Evolutionary conservation across 2,888 invertebrate species (phyloP), one percentile per base, ranked within the genome.

Genomic region (Fabriciana adippe): DNA sequence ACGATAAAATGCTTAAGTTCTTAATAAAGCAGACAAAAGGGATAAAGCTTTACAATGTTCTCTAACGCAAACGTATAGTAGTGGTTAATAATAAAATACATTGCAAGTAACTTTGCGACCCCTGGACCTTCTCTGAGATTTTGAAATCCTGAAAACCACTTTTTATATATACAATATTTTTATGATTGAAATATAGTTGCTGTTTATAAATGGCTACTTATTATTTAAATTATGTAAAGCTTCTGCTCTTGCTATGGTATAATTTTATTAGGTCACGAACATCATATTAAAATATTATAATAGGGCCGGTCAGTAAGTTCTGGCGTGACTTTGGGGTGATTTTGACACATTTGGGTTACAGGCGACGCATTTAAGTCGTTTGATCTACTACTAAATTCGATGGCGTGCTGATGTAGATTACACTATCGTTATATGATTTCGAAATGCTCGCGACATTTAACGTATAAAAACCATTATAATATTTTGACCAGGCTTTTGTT

Each of bases 321-420:
- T 69, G 66, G 61, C 69, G 61, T 69, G 71, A 67, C 61, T 56
- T 56, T 71, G 70, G 72, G 72, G 71, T 66, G 73, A 66, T 76
- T 75, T 72, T 75, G 73, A 75, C 73, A 72, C 66, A 74, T 77
- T 75, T 72, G 66, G 74, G 75, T 74, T 72, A 72, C 65, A 53
- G 66, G 70, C 70, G 73, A 73, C 75, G 68, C 72, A 74, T 72
- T 76, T 72, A 73, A 72, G 69, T 73, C 74, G 68, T 74, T 72
- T 74, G 68, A 73, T 66, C 62, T 31, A 65, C 48, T 56, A 67
- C 50, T 67, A 60, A 67, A 66, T 53, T 64, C 55, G 64, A 65
- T 72, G 16, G 68, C 72, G 71, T 71, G 72, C 54, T 55, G 68
- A 70, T 66, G 57, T 68, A 70, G 72, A 72, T 72, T 68, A 70